A percentile compares a stretch with the other conserved stretches of the same genome.
phyloP scores from a whole-genome alignment of 2,797 vertebrate species.

The Protosalanx chinensis region DNA sequence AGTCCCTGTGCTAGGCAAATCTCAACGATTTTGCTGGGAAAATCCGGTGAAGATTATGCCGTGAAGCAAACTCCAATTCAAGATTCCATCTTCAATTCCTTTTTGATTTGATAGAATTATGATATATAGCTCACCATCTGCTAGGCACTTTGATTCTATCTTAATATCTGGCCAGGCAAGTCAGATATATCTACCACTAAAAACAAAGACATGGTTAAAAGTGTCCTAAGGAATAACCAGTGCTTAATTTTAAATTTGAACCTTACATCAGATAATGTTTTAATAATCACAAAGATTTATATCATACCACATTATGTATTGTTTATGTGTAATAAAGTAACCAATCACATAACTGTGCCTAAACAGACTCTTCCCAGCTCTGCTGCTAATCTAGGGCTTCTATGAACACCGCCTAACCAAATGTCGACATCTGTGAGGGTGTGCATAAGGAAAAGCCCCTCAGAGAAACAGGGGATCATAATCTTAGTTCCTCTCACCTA shows the following conservation, averaged over 20 bases:
- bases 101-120: conserved; percentile 73
- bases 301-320: conserved; percentile 13
- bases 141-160: conserved; percentile 40
- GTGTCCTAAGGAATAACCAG: background rate
- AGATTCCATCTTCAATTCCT: conserved; percentile 73
- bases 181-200: too few relatives aligned
- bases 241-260: background rate
- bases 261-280: background rate
- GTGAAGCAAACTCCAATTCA: conserved; percentile 67
- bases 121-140: conserved; percentile 72
- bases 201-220: too few relatives aligned
- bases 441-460: conserved; percentile 74
- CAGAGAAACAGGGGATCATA: conserved; percentile 71
- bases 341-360: conserved; percentile 66
- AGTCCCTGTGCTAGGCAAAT: conserved; percentile 70
- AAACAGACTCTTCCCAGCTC: conserved; percentile 69
- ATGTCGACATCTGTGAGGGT: conserved; percentile 78
- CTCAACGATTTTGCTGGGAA: conserved; percentile 75
- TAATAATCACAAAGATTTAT: background rate
- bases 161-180: conserved; percentile 41
- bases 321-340: conserved; percentile 61
- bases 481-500: conserved; percentile 75
- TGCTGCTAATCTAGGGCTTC: conserved; percentile 74
- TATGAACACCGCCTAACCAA: conserved; percentile 74
- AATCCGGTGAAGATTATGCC: conserved; percentile 73